Percentiles rank a stretch among this genome's conserved stretches.
These are phyloP conservation scores for Jaculus jaculus DNA, from an alignment of 2,113 vertebrate genomes.

Conservation along the genomic window DNA sequence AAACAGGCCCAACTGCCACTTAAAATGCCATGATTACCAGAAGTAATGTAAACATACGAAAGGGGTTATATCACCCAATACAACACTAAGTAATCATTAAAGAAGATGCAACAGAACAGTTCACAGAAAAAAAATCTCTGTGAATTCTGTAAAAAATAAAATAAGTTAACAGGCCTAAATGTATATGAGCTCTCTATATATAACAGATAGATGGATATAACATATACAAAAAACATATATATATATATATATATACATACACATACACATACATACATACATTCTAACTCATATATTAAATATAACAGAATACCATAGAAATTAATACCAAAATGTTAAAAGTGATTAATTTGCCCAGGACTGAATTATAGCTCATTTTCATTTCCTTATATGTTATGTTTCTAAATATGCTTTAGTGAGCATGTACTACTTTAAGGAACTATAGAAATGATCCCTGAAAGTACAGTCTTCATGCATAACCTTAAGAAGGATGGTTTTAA, in stretches of 20 bases:
- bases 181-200: neutral
- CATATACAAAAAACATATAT: too few relatives aligned
- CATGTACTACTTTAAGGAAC: too few relatives aligned
- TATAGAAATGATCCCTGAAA: too few relatives aligned
- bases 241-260: neutral
- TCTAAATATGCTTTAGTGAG: constrained; percentile 40
- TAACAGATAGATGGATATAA: neutral
- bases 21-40: neutral
- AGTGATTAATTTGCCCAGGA: neutral
- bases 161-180: neutral
- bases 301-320: neutral
- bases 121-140: neutral
- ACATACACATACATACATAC: too few relatives aligned
- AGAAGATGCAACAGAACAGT: neutral
- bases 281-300: neutral
- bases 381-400: constrained; percentile 35
- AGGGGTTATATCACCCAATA: neutral
- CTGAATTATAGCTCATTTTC: neutral
- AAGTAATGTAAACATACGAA: constrained; percentile 5
- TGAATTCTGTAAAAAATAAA: neutral
- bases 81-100: neutral
- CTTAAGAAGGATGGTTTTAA: constrained; percentile 7
- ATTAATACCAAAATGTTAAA: neutral
- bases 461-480: too few relatives aligned
- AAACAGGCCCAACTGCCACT: neutral